Conservation (phyloP, 2,888 invertebrate species). For the Spodoptera picta region DNA sequence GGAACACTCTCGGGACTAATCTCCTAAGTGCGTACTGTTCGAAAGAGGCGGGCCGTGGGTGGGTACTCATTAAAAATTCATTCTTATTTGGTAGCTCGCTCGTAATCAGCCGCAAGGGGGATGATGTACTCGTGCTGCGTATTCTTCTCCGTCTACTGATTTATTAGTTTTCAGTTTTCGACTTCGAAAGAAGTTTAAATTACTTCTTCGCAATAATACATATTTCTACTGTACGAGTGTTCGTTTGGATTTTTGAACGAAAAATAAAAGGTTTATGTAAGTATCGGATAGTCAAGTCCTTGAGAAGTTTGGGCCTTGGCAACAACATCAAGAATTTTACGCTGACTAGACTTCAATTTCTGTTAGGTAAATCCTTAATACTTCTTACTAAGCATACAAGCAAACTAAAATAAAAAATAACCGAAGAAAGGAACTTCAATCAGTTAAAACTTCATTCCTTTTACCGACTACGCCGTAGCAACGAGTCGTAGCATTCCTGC, state of each 20-base stretch:
- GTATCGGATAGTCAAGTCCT: too few relatives aligned
- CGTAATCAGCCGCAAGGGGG: slow-evolving; percentile 83
- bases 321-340: too few relatives aligned
- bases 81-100: slow-evolving; percentile 84
- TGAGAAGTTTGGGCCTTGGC: too few relatives aligned
- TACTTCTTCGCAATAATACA: too few relatives aligned
- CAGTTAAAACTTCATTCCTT: slow-evolving; percentile 9
- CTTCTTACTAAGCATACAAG: too few relatives aligned
- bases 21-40: slow-evolving; percentile 86
- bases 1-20: slow-evolving; percentile 85
- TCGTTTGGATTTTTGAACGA: too few relatives aligned
- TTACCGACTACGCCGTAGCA: slow-evolving; percentile 8
- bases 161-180: slow-evolving; percentile 62
- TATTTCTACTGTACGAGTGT: too few relatives aligned
- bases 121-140: slow-evolving; percentile 66
- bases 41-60: slow-evolving; percentile 61
- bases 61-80: slow-evolving; percentile 87
- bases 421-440: background rate
- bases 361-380: too few relatives aligned
- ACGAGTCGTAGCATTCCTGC: slow-evolving; percentile 26
- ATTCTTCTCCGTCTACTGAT: slow-evolving; percentile 77
- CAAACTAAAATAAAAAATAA: too few relatives aligned
- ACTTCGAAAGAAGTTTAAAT: too few relatives aligned
- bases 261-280: too few relatives aligned
- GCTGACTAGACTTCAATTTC: too few relatives aligned